phyloP scores from a whole-genome alignment of 2,797 vertebrate genomes.

The Mus caroli region DNA sequence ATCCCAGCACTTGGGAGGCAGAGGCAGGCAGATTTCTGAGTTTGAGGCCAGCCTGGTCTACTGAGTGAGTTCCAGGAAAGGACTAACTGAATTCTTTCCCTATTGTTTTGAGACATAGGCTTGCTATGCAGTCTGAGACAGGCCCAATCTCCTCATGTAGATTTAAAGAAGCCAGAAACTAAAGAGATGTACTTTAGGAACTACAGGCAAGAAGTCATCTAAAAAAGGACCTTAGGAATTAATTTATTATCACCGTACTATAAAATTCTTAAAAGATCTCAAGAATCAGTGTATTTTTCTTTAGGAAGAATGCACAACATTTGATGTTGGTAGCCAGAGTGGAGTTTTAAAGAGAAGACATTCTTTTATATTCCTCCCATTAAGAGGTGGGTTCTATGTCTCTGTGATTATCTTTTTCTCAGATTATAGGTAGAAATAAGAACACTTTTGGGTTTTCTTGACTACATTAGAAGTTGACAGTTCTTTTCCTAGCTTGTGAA shows the following conservation, averaged over 20 bases:
- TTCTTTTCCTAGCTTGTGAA: not conserved
- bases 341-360: not conserved
- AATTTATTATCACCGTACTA: not conserved
- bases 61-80: no score
- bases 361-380: not conserved
- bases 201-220: not conserved
- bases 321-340: not conserved
- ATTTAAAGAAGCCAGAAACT: not conserved
- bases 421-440: not conserved
- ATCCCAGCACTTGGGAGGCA: no score
- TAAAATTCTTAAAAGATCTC: not conserved
- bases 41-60: no score
- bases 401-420: not conserved
- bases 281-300: not conserved
- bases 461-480: rapidly evolving
- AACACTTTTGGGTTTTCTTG: not conserved
- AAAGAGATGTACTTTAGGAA: not conserved
- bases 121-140: not conserved
- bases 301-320: not conserved
- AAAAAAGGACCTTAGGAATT: not conserved
- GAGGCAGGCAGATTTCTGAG: no score
- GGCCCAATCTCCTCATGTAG: not conserved
- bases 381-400: not conserved
- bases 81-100: not conserved
- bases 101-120: not conserved